Percentiles rank a stretch among this genome's conserved stretches.
Evolutionary conservation across 2,888 invertebrate genomes (phyloP).

Genomic region (Synergus laeviventris): DNA sequence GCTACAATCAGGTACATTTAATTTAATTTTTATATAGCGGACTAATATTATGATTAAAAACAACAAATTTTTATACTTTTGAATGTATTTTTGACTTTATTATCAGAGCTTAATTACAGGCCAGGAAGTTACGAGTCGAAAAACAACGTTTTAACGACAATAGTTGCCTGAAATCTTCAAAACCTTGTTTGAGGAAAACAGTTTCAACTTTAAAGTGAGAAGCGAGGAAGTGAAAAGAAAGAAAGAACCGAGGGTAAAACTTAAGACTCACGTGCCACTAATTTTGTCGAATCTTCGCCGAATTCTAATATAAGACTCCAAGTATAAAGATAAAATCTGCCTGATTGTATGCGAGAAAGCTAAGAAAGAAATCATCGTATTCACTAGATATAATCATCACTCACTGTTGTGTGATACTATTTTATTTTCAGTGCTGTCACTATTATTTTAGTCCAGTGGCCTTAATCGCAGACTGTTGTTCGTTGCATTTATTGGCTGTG

Average conservation of each 20-base stretch:
- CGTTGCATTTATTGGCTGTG: conserved; percentile 76
- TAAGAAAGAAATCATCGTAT: background rate
- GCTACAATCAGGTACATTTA: conserved; percentile 70
- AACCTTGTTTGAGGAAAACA: background rate
- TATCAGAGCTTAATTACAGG: conserved; percentile 20
- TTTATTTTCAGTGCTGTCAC: conserved; percentile 51
- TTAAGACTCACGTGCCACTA: conserved; percentile 20
- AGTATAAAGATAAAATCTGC: conserved; percentile 15
- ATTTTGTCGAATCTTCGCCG: conserved; percentile 5
- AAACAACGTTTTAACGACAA: conserved; percentile 9
- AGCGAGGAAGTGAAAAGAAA: conserved; percentile 38
- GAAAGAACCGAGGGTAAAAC: conserved; percentile 17
- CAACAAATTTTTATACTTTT: background rate
- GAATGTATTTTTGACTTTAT: conserved; percentile 16
- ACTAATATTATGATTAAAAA: background rate
- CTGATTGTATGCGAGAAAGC: background rate
- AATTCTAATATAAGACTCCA: conserved; percentile 15
- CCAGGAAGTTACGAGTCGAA: conserved; percentile 14
- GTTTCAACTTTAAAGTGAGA: conserved; percentile 47
- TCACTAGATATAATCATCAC: conserved; percentile 19
- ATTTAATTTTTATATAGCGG: background rate
- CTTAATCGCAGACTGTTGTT: conserved; percentile 65
- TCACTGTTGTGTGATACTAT: conserved; percentile 22
- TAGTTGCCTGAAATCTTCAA: conserved; percentile 16
- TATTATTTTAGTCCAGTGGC: conserved; percentile 58